Conservation (phyloP, 92 coral and sea anemone species). For the Nematostella vectensis region DNA sequence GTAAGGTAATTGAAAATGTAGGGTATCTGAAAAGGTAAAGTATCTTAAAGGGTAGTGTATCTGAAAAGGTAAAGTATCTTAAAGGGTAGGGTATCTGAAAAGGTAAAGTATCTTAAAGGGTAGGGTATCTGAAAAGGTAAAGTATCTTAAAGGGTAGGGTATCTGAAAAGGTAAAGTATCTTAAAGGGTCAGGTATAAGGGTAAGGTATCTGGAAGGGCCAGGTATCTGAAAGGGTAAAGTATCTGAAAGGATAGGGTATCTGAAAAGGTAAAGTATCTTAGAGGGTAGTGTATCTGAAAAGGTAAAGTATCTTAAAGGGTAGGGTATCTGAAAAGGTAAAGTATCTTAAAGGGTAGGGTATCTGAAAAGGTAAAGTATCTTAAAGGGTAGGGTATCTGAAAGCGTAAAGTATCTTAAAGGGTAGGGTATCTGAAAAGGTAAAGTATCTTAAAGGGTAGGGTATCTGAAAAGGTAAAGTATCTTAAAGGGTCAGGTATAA, state of each 20-base stretch:
- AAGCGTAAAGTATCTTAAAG: neutral
- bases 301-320: neutral
- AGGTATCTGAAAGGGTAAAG: neutral
- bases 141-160: neutral
- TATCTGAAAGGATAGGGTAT: neutral
- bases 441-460: neutral
- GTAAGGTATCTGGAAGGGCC: neutral
- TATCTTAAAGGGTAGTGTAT: neutral
- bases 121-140: neutral
- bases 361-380: neutral
- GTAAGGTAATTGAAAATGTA: neutral
- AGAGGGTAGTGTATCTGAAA: neutral
- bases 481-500: neutral
- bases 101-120: neutral
- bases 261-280: neutral
- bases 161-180: neutral
- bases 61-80: neutral
- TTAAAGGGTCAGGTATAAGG: neutral
- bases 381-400: neutral
- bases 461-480: neutral
- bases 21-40: neutral
- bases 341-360: neutral
- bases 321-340: neutral
- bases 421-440: neutral
- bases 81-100: neutral